Evolutionary conservation across 2,113 vertebrate genomes (phyloP).

Genomic region (Sarotherodon lohbergeri): DNA sequence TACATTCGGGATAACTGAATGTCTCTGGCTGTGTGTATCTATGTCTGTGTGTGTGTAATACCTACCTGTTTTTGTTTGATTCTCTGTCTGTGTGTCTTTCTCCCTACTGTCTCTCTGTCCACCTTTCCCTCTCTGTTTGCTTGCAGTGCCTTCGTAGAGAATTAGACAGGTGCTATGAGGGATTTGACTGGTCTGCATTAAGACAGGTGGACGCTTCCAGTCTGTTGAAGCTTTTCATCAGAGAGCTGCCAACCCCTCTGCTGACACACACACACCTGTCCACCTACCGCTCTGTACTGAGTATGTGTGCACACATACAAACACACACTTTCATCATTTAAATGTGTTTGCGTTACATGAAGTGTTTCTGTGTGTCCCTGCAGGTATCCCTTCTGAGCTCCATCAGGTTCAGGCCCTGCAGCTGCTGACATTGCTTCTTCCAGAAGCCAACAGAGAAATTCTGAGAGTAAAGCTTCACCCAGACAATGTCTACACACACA

Average conservation of each 20-base stretch:
- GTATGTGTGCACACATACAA: constrained; percentile 60
- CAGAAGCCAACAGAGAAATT: constrained; percentile 86
- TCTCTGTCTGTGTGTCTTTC: not conserved
- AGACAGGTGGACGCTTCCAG: constrained; percentile 89
- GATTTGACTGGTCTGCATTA: constrained; percentile 90
- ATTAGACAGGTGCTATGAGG: constrained; percentile 81
- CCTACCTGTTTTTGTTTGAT: not conserved
- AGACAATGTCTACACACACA: not conserved
- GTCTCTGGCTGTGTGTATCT: not conserved
- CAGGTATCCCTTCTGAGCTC: constrained; percentile 82
- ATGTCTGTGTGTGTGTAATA: not conserved
- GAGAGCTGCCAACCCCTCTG: constrained; percentile 88
- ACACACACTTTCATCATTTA: not conserved
- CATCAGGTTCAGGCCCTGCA: constrained; percentile 92
- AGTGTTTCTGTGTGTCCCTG: constrained; percentile 10
- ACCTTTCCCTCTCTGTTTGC: not conserved
- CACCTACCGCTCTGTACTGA: constrained; percentile 82
- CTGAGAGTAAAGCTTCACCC: constrained; percentile 77
- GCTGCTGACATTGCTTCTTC: constrained; percentile 87
- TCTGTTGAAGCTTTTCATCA: constrained; percentile 92
- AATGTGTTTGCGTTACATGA: not conserved
- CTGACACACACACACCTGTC: constrained; percentile 87
- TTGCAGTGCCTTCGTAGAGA: constrained; percentile 84
- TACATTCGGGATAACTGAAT: not conserved
- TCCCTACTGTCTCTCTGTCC: not conserved